A percentile compares a stretch with the other conserved stretches of the same genome.
These are phyloP conservation scores for Seira musarum DNA, from an alignment of 2,888 invertebrate species.

Conservation along the genomic window DNA sequence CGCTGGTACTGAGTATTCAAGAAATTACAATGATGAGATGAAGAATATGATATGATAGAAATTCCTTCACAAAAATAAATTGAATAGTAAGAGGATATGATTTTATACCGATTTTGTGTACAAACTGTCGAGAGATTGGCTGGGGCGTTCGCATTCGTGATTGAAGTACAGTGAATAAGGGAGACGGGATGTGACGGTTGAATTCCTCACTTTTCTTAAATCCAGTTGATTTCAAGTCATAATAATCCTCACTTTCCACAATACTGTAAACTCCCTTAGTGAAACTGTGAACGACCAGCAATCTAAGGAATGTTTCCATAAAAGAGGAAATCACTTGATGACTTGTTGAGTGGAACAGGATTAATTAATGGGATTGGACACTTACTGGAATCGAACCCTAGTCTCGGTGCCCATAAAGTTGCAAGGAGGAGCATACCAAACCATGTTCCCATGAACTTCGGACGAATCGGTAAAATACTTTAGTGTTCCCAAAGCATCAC, in stretches of 20 bases:
- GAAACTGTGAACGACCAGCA: conserved; percentile 45
- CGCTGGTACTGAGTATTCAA: conserved; percentile 20
- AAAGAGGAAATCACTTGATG: no score
- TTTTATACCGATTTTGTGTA: neutral
- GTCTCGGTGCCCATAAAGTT: neutral
- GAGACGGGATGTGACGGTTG: conserved; percentile 39
- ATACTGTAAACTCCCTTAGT: conserved; percentile 39
- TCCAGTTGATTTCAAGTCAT: conserved; percentile 13
- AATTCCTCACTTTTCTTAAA: neutral
- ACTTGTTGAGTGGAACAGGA: no score
- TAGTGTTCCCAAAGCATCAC: neutral
- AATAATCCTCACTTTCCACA: conserved; percentile 29
- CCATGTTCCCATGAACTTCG: conserved; percentile 54
- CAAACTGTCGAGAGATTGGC: neutral
- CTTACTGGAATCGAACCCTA: conserved; percentile 43
- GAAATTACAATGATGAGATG: no score
- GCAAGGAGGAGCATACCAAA: conserved; percentile 58
- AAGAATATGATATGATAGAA: no score
- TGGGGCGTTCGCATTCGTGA: conserved; percentile 41
- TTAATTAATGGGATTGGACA: no score
- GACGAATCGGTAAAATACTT: conserved; percentile 19
- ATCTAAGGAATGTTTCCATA: no score
- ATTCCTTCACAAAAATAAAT: no score
- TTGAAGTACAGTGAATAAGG: conserved; percentile 41
- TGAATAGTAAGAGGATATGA: no score